These are phyloP conservation scores for Acropternis orthonyx DNA, from an alignment of 2,797 vertebrate species.

Conservation along the genomic window DNA sequence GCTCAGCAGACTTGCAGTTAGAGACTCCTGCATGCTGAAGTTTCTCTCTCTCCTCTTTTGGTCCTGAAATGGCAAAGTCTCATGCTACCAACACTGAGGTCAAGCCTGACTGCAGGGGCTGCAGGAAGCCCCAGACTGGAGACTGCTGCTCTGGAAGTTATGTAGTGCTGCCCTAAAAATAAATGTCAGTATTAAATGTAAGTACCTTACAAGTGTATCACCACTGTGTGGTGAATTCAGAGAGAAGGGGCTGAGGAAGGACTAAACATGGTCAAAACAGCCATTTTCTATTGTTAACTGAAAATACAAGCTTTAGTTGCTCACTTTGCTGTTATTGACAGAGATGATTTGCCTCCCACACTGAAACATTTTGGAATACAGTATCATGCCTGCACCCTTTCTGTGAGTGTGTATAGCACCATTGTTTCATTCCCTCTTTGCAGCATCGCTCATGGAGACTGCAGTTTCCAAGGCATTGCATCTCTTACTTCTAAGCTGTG, in stretches of 20 bases:
- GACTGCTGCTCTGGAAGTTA: not conserved
- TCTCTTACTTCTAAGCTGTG: not conserved
- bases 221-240: not conserved
- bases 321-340: slow-evolving; percentile 45
- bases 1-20: not conserved
- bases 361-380: not conserved
- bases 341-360: slow-evolving; percentile 41
- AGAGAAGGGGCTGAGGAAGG: not conserved
- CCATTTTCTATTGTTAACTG: not conserved
- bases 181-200: not conserved
- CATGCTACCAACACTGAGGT: not conserved
- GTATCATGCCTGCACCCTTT: not conserved
- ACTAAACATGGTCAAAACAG: not conserved
- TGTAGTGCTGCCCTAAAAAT: not conserved
- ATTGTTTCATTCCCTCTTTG: not conserved
- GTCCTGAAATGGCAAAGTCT: not conserved
- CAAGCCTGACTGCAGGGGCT: not conserved
- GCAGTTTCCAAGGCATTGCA: not conserved
- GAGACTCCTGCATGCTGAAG: not conserved
- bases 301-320: slow-evolving; percentile 26
- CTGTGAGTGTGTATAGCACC: not conserved
- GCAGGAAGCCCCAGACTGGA: not conserved
- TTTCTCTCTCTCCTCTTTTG: not conserved
- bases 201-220: not conserved
- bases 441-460: not conserved